A percentile compares a stretch with the other conserved stretches of the same genome.
Conservation (phyloP, 2,888 invertebrate genomes). For the Drosophila parthenogenetica region DNA sequence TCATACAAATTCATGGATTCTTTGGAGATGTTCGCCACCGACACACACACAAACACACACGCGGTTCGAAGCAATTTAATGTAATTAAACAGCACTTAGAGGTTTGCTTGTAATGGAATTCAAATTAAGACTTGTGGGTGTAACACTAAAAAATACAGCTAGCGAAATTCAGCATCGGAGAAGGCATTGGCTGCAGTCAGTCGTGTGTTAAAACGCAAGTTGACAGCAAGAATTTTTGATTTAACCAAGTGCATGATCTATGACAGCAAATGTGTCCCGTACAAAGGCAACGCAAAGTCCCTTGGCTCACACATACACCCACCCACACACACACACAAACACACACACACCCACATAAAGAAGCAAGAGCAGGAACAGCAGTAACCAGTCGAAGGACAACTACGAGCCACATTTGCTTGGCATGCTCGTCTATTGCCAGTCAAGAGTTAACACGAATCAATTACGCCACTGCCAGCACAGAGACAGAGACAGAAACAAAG, state of each 20-base stretch:
- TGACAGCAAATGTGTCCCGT: slow-evolving; percentile 75
- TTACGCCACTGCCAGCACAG: slow-evolving; percentile 61
- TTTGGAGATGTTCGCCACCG: slow-evolving; percentile 30
- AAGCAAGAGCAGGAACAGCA: slow-evolving; percentile 7
- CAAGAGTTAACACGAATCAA: slow-evolving; percentile 79
- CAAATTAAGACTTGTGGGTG: slow-evolving; percentile 47
- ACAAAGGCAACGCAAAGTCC: slow-evolving; percentile 56
- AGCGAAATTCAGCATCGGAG: slow-evolving; percentile 13
- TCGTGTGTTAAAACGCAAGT: slow-evolving; percentile 71
- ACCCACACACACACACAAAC: slow-evolving; percentile 6
- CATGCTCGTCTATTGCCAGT: slow-evolving; percentile 77
- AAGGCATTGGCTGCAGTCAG: slow-evolving; percentile 61
- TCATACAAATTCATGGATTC: slow-evolving; percentile 68
- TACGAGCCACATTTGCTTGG: slow-evolving; percentile 73
- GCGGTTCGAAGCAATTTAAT: slow-evolving; percentile 56
- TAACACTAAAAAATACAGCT: slow-evolving; percentile 33
- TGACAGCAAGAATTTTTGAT: slow-evolving; percentile 76
- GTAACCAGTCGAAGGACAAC: slow-evolving; percentile 47
- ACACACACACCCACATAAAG: slow-evolving; percentile 22
- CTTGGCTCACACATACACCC: slow-evolving; percentile 25
- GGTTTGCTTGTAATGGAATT: slow-evolving; percentile 65
- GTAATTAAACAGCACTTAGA: slow-evolving; percentile 66
- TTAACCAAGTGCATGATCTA: slow-evolving; percentile 79
- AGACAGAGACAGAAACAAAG: slow-evolving; percentile 23
- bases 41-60: slow-evolving; percentile 19